Evolutionary conservation across 2,113 vertebrate genomes (phyloP).

Genomic region (Heloderma charlesbogerti): DNA sequence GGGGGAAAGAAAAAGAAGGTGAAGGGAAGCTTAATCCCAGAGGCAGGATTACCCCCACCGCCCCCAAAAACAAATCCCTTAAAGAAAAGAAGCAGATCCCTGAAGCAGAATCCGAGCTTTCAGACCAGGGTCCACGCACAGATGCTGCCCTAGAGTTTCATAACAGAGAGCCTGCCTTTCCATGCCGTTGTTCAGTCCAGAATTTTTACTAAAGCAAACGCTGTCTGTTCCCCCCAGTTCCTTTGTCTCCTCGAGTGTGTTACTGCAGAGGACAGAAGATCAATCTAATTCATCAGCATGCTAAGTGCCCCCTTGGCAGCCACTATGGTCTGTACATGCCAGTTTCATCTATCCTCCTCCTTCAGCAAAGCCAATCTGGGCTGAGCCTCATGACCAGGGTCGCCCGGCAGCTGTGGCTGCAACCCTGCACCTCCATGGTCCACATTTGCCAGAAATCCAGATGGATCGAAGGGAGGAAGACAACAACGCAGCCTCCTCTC

Average conservation of each 20-base stretch:
- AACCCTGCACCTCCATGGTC: conserved; percentile 44
- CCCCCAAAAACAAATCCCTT: conserved; percentile 37
- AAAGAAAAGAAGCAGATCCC: conserved; percentile 33
- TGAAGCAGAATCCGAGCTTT: conserved; percentile 23
- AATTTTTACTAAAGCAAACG: conserved; percentile 40
- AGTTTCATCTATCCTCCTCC: conserved; percentile 61
- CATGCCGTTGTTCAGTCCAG: conserved; percentile 38
- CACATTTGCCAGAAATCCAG: conserved; percentile 39
- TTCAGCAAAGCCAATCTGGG: conserved; percentile 50
- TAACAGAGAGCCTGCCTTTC: conserved; percentile 52
- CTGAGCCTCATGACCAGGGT: conserved; percentile 51
- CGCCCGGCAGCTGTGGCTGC: conserved; percentile 44
- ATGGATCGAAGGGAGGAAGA: conserved; percentile 10
- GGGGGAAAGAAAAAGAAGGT: not conserved
- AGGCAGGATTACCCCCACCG: conserved; percentile 39
- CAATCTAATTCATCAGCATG: conserved; percentile 49
- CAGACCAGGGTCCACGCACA: conserved; percentile 41
- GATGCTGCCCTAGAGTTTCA: conserved; percentile 44
- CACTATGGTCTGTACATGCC: conserved; percentile 31
- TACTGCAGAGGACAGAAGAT: conserved; percentile 44
- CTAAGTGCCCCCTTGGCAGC: conserved; percentile 48
- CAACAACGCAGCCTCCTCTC: conserved; percentile 48
- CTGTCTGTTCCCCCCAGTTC: conserved; percentile 23
- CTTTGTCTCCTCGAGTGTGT: conserved; percentile 37
- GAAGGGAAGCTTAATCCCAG: conserved; percentile 56